A percentile compares a stretch with the other conserved stretches of the same genome.
Evolutionary conservation across 2,888 invertebrate species (phyloP).

Genomic region (Sisyra terminalis): DNA sequence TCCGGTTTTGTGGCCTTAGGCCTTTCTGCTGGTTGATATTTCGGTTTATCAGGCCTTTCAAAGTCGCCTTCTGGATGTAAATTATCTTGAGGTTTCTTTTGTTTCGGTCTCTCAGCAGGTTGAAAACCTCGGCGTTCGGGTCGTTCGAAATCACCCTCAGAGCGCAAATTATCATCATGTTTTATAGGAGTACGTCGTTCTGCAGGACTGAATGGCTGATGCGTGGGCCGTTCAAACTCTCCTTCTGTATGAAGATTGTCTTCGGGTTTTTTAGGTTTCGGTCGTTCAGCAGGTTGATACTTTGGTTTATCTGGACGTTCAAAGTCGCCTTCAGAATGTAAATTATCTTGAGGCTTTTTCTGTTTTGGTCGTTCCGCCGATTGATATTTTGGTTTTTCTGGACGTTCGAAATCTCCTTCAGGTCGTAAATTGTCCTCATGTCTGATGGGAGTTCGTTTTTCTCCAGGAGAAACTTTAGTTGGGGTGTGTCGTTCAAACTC

Average conservation of each 20-base stretch:
- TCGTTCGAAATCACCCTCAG: slow-evolving; percentile 33
- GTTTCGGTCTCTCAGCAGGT: slow-evolving; percentile 34
- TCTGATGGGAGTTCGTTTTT: slow-evolving; percentile 16
- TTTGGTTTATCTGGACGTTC: slow-evolving; percentile 29
- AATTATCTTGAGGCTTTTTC: slow-evolving; percentile 27
- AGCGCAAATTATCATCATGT: slow-evolving; percentile 35
- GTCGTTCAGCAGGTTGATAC: slow-evolving; percentile 13
- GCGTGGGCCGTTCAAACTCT: slow-evolving; percentile 28
- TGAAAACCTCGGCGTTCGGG: slow-evolving; percentile 22
- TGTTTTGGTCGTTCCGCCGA: slow-evolving; percentile 2
- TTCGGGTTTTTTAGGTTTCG: slow-evolving; percentile 16
- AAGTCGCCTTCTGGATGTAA: slow-evolving; percentile 34
- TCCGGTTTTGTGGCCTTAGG: slow-evolving; percentile 31
- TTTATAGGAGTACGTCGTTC: slow-evolving; percentile 35
- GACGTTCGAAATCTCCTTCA: slow-evolving; percentile 27
- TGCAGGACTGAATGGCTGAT: slow-evolving; percentile 23
- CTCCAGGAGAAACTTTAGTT: slow-evolving; percentile 16
- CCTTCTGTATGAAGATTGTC: slow-evolving; percentile 31
- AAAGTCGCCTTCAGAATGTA: slow-evolving; percentile 39
- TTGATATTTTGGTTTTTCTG: slow-evolving; percentile 12
- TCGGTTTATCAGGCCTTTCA: slow-evolving; percentile 19
- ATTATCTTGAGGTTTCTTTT: slow-evolving; percentile 31
- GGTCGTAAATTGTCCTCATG: slow-evolving; percentile 25
- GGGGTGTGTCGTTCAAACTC: slow-evolving; percentile 32
- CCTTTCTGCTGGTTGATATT: slow-evolving; percentile 28